phyloP scores from a whole-genome alignment of 2,113 vertebrate species.

The Heteronetta atricapilla region DNA sequence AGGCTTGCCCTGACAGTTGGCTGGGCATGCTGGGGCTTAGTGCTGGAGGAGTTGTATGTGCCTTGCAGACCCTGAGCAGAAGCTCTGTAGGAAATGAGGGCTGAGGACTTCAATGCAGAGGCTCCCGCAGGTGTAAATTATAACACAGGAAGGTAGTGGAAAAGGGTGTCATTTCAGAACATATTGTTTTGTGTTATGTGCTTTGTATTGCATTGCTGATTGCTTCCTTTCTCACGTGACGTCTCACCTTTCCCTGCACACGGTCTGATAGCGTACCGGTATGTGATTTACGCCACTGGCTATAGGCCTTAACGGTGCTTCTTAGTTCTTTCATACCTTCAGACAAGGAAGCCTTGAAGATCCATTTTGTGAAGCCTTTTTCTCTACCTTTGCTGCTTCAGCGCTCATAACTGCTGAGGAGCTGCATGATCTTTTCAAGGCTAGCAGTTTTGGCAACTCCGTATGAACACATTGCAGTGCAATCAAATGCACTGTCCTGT shows the following conservation, averaged over 20 bases:
- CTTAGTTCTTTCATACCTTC: not conserved
- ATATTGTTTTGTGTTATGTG: not conserved
- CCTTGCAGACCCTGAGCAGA: not conserved
- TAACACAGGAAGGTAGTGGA: not conserved
- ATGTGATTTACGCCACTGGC: not conserved
- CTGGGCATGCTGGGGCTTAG: not conserved
- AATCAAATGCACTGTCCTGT: not conserved
- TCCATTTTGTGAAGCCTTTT: not conserved
- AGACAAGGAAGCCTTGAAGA: not conserved
- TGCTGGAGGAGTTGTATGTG: not conserved
- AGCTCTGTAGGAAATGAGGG: constrained; percentile 4
- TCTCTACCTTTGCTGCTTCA: constrained; percentile 13
- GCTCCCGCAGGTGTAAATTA: constrained; percentile 32
- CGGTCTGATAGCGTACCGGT: not conserved
- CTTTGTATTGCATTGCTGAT: not conserved
- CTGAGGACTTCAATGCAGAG: constrained; percentile 20
- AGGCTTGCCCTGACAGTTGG: not conserved
- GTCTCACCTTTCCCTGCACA: not conserved
- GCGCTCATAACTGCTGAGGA: not conserved
- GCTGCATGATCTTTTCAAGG: not conserved
- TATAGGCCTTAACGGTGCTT: not conserved
- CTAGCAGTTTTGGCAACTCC: not conserved
- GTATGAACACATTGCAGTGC: not conserved
- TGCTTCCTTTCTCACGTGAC: not conserved
- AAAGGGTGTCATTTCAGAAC: constrained; percentile 36